Evolutionary conservation across 1,140 invertebrate genomes (phyloP).

Genomic region (Dendrolimus kikuchii): DNA sequence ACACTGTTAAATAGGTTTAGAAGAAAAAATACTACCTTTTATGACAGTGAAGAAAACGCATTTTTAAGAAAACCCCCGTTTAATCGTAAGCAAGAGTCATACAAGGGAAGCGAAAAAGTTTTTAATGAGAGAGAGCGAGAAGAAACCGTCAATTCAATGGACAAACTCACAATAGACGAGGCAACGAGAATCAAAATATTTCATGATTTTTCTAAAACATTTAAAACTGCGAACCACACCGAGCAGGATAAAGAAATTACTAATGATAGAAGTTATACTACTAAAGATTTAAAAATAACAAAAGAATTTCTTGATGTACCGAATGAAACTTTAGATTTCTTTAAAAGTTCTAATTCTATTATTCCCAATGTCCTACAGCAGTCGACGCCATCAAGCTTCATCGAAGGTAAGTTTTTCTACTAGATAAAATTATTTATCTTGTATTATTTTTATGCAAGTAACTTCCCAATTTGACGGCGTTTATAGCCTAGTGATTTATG

Average conservation of each 20-base stretch:
- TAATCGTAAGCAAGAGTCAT: slow-evolving; percentile 2
- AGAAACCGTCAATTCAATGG: slow-evolving; percentile 34
- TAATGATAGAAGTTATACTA: slow-evolving; percentile 1
- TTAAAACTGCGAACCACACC: slow-evolving; percentile 18
- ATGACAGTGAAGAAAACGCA: neutral
- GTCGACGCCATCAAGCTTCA: no score
- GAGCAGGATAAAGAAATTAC: neutral
- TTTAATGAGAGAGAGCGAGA: slow-evolving; percentile 11
- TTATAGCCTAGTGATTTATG: no score
- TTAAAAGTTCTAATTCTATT: no score
- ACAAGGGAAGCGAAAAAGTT: neutral
- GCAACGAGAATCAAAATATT: slow-evolving; percentile 45
- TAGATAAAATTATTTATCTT: no score
- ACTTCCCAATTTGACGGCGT: no score
- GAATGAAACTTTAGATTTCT: no score
- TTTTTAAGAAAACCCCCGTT: slow-evolving; percentile 3
- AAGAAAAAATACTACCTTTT: slow-evolving; percentile 31
- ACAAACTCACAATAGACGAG: slow-evolving; percentile 50
- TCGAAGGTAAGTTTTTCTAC: no score
- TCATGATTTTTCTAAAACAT: slow-evolving; percentile 46
- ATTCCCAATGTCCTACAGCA: no score
- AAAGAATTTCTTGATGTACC: neutral
- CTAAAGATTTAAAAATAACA: neutral
- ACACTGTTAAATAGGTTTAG: slow-evolving; percentile 38
- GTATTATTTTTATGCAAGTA: no score